Evolutionary conservation across 2,888 invertebrate species (phyloP).

Genomic region (Apomyelois bistriatella): DNA sequence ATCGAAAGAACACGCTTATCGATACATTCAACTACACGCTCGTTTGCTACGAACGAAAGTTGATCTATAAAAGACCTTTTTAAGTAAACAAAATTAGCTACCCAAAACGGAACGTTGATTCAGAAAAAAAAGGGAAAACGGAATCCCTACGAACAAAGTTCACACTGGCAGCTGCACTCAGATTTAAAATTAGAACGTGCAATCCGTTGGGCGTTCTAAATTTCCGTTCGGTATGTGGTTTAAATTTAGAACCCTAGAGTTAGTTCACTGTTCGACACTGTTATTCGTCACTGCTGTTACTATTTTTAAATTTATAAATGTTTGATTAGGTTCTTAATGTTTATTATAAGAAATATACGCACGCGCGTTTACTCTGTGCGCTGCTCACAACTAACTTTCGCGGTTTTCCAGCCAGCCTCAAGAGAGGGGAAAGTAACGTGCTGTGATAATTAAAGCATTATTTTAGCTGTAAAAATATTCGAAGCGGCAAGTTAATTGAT

Average conservation of each 20-base stretch:
- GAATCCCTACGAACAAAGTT: constrained; percentile 66
- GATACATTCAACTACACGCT: constrained; percentile 27
- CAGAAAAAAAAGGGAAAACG: constrained; percentile 39
- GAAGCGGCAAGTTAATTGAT: constrained; percentile 47
- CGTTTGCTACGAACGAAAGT: constrained; percentile 25
- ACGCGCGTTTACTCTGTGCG: constrained; percentile 46
- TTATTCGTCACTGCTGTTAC: constrained; percentile 67
- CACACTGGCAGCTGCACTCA: constrained; percentile 72
- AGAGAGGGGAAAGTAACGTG: constrained; percentile 70
- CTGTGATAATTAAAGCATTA: constrained; percentile 63
- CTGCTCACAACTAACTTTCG: constrained; percentile 56
- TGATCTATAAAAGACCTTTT: constrained; percentile 21
- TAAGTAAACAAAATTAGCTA: constrained; percentile 23
- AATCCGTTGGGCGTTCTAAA: constrained; percentile 74
- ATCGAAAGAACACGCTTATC: constrained; percentile 37
- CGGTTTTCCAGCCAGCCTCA: constrained; percentile 58
- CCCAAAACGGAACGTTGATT: constrained; percentile 33
- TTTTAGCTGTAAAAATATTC: constrained; percentile 50
- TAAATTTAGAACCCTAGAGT: constrained; percentile 71
- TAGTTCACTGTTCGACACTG: constrained; percentile 73
- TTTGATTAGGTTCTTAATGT: constrained; percentile 24
- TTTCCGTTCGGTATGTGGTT: constrained; percentile 71
- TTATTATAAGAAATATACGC: constrained; percentile 6
- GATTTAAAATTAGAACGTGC: constrained; percentile 67
- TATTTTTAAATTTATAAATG: constrained; percentile 45